Evolutionary conservation across 2,113 vertebrate species (phyloP), one percentile per base, ranked within the genome.

Genomic region (Bolborhynchus lineola): DNA sequence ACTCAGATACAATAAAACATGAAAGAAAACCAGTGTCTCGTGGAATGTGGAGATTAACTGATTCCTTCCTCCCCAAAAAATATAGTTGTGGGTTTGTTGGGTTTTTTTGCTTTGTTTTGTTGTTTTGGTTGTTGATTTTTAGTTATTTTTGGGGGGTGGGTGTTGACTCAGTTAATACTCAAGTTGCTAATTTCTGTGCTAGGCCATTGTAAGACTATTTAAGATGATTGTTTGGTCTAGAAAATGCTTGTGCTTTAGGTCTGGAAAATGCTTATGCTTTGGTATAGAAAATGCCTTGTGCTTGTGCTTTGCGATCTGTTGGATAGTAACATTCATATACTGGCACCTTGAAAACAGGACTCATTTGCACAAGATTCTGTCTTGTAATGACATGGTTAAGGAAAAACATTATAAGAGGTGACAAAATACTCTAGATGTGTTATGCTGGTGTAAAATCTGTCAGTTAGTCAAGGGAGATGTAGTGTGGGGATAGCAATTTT

Each of bases 11-110:
- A 71, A 47, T 74, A 50, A 57, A 86, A 55, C 8, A 46, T 35
- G 35, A 21, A 65, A 74, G 50, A 63, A 77, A 78, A 35, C 5
- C 13, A 39, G 7, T 21, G 17, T n/a, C 13, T 47, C 67, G 8
- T 39, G 26, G 67, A 91, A 76, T 79, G 57, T 46, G 39, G 9
- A 12, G 71, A 60, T 84, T 55, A 82, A 41, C 15, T 35, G 17
- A 62, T 62, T n/a, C 16, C 18, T 13, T 1, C 6, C 6, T 23
- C 18, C 7, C 3, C 8, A 2, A 3, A 4, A 28, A 17, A 33
- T 47, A 65, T 44, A 13, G 18, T 49, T 49, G 47, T 13, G 21
- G 21, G 14, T 16, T 42, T 42, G 6, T 1, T 3, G 7, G 3
- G 0, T 11, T 12, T 16, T 52, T 19, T 17, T 52, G 19, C 39